Conservation (phyloP, 2,113 vertebrate genomes). For the Paramormyrops kingsleyae region DNA sequence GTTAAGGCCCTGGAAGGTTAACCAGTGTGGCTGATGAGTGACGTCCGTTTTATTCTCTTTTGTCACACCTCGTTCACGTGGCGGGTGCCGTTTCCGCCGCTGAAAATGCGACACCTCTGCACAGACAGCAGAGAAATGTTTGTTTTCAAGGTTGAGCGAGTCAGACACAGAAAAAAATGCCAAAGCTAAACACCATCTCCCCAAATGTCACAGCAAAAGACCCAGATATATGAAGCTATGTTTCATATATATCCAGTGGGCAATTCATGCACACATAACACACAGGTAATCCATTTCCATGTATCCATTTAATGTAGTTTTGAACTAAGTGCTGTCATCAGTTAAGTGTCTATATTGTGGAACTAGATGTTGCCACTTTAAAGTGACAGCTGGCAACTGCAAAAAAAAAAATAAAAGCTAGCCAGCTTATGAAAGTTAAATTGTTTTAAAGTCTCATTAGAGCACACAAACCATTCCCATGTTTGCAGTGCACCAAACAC, state of each 20-base stretch:
- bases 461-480: not conserved
- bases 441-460: not conserved
- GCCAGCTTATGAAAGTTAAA: not conserved
- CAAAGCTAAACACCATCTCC: not conserved
- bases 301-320: not conserved
- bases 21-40: not conserved
- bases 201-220: not conserved
- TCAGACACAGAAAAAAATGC: not conserved
- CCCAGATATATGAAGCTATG: not conserved
- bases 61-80: not conserved
- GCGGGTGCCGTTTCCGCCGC: not conserved
- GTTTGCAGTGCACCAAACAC: not conserved
- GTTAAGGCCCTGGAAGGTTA: not conserved
- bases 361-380: not conserved
- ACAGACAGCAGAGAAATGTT: not conserved
- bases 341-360: not conserved
- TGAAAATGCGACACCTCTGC: not conserved
- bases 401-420: not conserved
- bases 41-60: not conserved
- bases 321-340: not conserved
- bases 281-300: not conserved
- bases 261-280: not conserved
- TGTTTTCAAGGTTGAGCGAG: not conserved
- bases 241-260: not conserved
- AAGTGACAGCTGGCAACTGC: not conserved